These are phyloP conservation scores for Piaya cayana DNA, from an alignment of 2,113 vertebrate species.

Conservation along the genomic window DNA sequence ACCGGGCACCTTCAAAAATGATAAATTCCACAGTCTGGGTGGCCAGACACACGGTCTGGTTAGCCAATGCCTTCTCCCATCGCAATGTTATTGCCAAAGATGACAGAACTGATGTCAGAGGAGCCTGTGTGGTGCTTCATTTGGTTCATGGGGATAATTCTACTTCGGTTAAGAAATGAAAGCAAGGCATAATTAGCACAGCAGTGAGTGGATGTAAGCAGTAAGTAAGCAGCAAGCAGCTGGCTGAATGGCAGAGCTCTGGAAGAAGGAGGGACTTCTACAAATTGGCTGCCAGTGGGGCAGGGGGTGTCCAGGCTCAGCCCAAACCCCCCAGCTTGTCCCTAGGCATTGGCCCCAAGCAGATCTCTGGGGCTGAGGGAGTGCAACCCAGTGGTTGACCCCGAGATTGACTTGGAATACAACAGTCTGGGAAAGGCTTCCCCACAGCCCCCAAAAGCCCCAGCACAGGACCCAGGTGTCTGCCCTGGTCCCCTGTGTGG, in stretches of 20 bases:
- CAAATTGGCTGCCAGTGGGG: not conserved
- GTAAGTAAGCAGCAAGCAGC: not conserved
- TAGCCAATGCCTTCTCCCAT: not conserved
- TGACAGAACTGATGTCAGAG: constrained; percentile 6
- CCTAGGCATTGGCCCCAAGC: not conserved
- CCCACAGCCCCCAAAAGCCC: not conserved
- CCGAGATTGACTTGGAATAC: not conserved
- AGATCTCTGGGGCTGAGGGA: not conserved
- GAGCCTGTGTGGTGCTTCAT: not conserved
- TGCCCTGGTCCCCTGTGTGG: not conserved
- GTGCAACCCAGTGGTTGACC: not conserved
- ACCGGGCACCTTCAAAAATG: not conserved
- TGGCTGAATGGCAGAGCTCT: not conserved
- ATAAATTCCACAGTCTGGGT: fast-evolving
- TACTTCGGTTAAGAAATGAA: not conserved
- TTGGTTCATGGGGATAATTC: not conserved
- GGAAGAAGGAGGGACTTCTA: not conserved
- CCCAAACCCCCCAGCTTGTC: not conserved
- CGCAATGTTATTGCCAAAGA: not conserved
- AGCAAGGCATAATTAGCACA: not conserved
- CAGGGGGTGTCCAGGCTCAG: not conserved
- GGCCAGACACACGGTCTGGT: not conserved
- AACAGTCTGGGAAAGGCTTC: not conserved
- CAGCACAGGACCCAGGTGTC: not conserved
- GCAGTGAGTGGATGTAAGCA: not conserved